Evolutionary conservation across 2,888 invertebrate species (phyloP).

Genomic region (Saturnia pavonia): DNA sequence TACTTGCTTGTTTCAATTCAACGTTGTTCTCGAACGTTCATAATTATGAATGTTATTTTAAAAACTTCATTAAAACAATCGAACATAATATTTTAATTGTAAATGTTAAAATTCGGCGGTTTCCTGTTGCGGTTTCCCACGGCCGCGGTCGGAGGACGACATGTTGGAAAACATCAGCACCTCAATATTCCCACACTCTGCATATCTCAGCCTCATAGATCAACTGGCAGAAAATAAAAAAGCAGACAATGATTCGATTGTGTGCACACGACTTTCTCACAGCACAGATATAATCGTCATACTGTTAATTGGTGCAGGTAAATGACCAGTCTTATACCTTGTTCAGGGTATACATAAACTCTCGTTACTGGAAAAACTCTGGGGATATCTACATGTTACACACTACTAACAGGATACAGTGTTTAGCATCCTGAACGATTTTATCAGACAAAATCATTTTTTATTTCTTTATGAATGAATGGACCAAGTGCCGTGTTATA

Average conservation of each 20-base stretch:
- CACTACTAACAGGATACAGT: conserved; percentile 53
- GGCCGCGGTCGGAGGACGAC: conserved; percentile 64
- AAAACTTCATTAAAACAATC: conserved; percentile 45
- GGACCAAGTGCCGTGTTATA: conserved; percentile 22
- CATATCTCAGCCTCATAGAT: conserved; percentile 80
- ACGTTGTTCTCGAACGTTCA: conserved; percentile 15
- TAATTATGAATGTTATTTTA: conserved; percentile 25
- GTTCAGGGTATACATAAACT: conserved; percentile 37
- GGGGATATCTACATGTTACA: conserved; percentile 30
- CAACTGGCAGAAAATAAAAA: conserved; percentile 75
- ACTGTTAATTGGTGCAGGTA: conserved; percentile 74
- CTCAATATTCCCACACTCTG: conserved; percentile 77
- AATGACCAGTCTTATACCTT: conserved; percentile 73
- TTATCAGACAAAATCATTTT: conserved; percentile 51
- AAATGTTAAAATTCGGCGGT: conserved; percentile 49
- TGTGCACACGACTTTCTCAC: conserved; percentile 79
- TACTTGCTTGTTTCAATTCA: neutral
- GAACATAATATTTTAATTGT: conserved; percentile 54
- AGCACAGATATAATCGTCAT: conserved; percentile 71
- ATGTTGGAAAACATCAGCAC: conserved; percentile 70
- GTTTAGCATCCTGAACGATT: conserved; percentile 42
- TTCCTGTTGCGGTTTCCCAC: conserved; percentile 60
- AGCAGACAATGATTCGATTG: conserved; percentile 80
- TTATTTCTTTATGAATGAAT: conserved; percentile 58
- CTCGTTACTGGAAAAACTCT: conserved; percentile 23